These are phyloP conservation scores for Galerucella nymphaeae DNA, from an alignment of 2,888 invertebrate species.

Conservation along the genomic window DNA sequence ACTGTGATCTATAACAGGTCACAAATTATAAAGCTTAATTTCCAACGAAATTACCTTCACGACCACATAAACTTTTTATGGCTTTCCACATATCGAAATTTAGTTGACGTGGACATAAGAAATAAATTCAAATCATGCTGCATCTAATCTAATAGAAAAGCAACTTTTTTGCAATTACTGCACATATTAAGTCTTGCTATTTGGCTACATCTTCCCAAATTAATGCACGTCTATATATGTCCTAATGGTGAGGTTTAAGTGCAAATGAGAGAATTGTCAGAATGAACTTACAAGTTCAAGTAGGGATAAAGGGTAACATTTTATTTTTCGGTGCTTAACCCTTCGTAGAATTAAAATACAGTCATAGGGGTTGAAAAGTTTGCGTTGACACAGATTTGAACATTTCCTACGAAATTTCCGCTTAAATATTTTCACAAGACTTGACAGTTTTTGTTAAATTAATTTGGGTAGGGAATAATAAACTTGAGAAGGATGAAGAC, in stretches of 20 bases:
- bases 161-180: too few species aligned
- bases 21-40: too few species aligned
- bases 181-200: too few species aligned
- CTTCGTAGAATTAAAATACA: conserved; percentile 8
- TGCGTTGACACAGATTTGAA: conserved; percentile 6
- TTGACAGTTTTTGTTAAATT: background rate
- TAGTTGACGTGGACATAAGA: too few species aligned
- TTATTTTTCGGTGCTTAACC: conserved; percentile 3
- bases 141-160: too few species aligned
- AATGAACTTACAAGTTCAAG: conserved; percentile 10
- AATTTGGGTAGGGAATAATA: background rate
- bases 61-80: too few species aligned
- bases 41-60: too few species aligned
- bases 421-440: background rate
- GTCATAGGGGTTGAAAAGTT: background rate
- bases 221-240: conserved; percentile 3
- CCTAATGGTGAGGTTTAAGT: background rate
- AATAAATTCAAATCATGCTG: too few species aligned
- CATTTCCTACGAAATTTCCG: background rate
- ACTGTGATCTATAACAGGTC: too few species aligned
- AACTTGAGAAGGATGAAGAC: too few species aligned
- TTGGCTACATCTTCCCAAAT: too few species aligned
- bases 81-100: too few species aligned
- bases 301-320: conserved; percentile 3
- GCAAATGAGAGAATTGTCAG: background rate